Conservation (phyloP, 1,140 invertebrate genomes). For the Plodia interpunctella region DNA sequence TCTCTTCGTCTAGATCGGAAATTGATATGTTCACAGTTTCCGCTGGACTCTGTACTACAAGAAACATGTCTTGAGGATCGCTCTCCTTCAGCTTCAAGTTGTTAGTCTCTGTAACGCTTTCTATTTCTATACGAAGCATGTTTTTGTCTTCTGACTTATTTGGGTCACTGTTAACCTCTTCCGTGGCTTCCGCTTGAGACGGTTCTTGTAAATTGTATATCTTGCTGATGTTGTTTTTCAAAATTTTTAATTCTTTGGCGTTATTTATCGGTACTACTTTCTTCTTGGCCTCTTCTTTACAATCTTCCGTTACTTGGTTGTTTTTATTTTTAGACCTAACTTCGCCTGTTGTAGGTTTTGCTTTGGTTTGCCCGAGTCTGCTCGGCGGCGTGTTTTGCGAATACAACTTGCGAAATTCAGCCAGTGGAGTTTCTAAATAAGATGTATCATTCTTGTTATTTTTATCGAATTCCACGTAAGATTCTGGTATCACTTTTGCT, state of each 20-base stretch:
- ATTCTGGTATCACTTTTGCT: slow-evolving; percentile 34
- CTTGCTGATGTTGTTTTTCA: slow-evolving; percentile 41
- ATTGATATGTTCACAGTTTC: slow-evolving; percentile 21
- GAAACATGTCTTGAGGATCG: slow-evolving; percentile 25
- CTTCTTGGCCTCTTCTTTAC: background rate
- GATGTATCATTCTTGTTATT: slow-evolving; percentile 21
- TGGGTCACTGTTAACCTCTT: slow-evolving; percentile 12
- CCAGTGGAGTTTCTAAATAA: slow-evolving; percentile 53
- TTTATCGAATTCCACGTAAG: slow-evolving; percentile 18
- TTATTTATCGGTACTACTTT: slow-evolving; percentile 12
- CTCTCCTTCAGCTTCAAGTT: slow-evolving; percentile 24
- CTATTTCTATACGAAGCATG: slow-evolving; percentile 41
- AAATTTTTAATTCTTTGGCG: slow-evolving; percentile 33
- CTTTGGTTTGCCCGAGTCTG: background rate
- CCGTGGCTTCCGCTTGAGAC: slow-evolving; percentile 9
- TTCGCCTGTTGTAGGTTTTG: background rate
- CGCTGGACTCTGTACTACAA: slow-evolving; percentile 39
- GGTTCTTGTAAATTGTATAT: slow-evolving; percentile 29
- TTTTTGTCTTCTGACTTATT: slow-evolving; percentile 14
- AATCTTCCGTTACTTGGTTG: background rate
- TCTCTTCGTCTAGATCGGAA: slow-evolving; percentile 20
- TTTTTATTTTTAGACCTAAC: background rate
- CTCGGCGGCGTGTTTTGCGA: slow-evolving; percentile 18
- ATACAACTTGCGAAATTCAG: slow-evolving; percentile 61
- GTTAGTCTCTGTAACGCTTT: slow-evolving; percentile 28